Base-by-base conservation (phyloP, 2,888 invertebrate genomes). In the Nycteola revayana region DNA sequence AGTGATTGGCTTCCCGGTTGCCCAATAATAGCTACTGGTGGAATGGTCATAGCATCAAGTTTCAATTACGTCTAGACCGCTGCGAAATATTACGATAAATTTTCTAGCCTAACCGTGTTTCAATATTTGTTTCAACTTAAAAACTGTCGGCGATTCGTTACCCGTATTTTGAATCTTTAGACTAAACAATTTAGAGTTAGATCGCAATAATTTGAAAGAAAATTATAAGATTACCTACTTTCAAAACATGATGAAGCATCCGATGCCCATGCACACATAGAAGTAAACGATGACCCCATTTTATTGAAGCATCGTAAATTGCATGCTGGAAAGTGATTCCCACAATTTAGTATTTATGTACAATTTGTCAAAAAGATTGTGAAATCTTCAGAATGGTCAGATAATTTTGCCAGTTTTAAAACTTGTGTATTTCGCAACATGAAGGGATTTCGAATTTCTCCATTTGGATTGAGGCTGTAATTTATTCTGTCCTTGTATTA, bases 301-400 rank as follows among this genome's bases (percentile, higher is more conserved):
- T 68, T 75, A 75, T 60, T 41, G 36, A 47, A 43, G 62, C 46
- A 75, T 77, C 77, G 75, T 77, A 69, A 52, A 54, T 48, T 43
- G 41, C 42, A 14, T 14, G 42, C 51, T 60, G 48, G 56, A 57
- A 61, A 61, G 45, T 41, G 24, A 45, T 72, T 78, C 76, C 47
- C 75, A 76, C 63, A 56, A 65, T 73, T 66, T 39, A 3, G 47
- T 60, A 32, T 65, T 62, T 61, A 66, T 61, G 50, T 45, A 41
- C 39, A 41, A 58, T 62, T 61, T 58, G 52, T 52, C 52, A 46
- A 69, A 66, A 61, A 62, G 49, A 59, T 59, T 36, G 63, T 51
- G 67, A 68, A 68, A 73, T 68, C 49, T 36, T 36, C 54, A 53
- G 59, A 58, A 21, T 21, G 7, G 14, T 21, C 21, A 21, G 20